Conservation (phyloP, 2,888 invertebrate species). For the Xestobium rufovillosum region DNA sequence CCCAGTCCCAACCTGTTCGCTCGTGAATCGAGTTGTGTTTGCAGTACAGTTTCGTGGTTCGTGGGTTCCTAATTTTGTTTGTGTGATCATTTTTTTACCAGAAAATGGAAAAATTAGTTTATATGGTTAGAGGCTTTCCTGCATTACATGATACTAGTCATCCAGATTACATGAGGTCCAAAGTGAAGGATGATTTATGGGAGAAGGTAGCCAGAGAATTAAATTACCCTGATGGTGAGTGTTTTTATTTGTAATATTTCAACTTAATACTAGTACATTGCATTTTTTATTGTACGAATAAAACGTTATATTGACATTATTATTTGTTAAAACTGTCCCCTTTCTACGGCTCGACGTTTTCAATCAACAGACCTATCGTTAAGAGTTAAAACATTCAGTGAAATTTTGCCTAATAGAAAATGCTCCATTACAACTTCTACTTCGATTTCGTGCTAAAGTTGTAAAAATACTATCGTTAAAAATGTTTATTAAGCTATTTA, state of each 20-base stretch:
- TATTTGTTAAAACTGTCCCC: too few relatives aligned
- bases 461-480: too few relatives aligned
- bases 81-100: too few relatives aligned
- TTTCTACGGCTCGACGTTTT: too few relatives aligned
- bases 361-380: too few relatives aligned
- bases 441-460: conserved; percentile 9
- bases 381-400: too few relatives aligned
- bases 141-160: conserved; percentile 6
- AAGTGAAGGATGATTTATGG: conserved; percentile 6
- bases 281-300: conserved; percentile 5
- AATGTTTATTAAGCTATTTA: conserved; percentile 2
- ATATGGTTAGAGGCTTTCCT: conserved; percentile 5
- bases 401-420: conserved; percentile 16
- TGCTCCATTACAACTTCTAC: conserved; percentile 13
- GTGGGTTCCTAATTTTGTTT: too few relatives aligned
- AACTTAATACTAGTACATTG: background rate
- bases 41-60: too few relatives aligned
- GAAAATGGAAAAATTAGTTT: conserved; percentile 7
- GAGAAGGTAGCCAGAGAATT: conserved; percentile 6
- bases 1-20: too few relatives aligned
- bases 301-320: too few relatives aligned
- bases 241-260: conserved; percentile 4
- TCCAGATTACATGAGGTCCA: conserved; percentile 6
- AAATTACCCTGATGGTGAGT: conserved; percentile 8
- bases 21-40: too few relatives aligned